Evolutionary conservation across 2,888 invertebrate genomes (phyloP), one percentile per base, ranked within the genome.

Genomic region (Dolichopus griseipennis): DNA sequence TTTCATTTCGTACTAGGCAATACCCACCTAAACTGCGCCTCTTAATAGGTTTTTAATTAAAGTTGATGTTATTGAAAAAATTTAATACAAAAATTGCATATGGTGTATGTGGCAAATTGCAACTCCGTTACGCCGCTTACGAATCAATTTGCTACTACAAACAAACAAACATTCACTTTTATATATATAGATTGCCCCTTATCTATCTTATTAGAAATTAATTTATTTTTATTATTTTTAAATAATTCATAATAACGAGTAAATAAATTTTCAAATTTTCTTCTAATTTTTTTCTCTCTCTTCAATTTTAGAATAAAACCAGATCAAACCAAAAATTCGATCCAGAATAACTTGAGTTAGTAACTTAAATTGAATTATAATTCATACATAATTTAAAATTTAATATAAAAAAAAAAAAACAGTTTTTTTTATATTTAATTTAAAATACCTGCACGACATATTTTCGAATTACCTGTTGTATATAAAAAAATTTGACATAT

Each of bases 371-470:
- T 52, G 15, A 52, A 52, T 52, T 52, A n/a, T 3, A 52, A 52
- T 52, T 12, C 52, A 52, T 52, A 52, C 27, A 52, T 52, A 52
- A 5, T 52, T 52, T 18, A 52, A 52, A 37, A 37, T 7, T 34
- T 43, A 43, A 43, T 43, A 52, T 12, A 18, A 9, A 52, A 52
- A 52, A 52, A 52, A 52, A 52, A 52, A 52, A 52, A n/a, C 8
- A 18, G 18, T 15, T 52, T 52, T 52, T 37, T 37, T 37, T 37
- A 7, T 37, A 4, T 27, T 41, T 41, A 18, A 52, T 52, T 52
- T 52, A 52, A 52, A 52, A 52, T 52, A 52, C 52, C 52, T 52
- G 52, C 52, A 52, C 52, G 52, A 52, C 52, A 52, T 18, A 52
- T 52, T 52, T 52, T 52, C 15, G 52, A 52, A 4, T 52, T 52